Percentiles rank a stretch among this genome's conserved stretches.
These are phyloP conservation scores for Bagarius yarrelli DNA, from an alignment of 2,113 vertebrate genomes.

Conservation along the genomic window DNA sequence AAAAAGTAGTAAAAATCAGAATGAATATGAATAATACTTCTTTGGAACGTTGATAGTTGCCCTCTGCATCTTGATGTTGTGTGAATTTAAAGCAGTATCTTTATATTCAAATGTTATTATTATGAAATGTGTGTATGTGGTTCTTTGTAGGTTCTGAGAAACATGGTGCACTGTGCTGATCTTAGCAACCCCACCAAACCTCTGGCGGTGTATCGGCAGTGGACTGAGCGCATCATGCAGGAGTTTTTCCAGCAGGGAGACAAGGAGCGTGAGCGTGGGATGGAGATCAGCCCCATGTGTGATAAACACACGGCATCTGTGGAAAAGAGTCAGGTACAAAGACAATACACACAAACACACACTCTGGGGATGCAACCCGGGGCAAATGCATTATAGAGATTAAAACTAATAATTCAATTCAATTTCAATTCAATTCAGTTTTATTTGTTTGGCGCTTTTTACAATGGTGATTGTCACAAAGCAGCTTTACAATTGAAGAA, in stretches of 20 bases:
- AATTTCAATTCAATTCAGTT: too few species aligned
- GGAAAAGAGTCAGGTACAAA: slow-evolving; percentile 86
- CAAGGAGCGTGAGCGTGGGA: slow-evolving; percentile 84
- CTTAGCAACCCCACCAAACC: slow-evolving; percentile 93
- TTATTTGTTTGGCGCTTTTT: too few species aligned
- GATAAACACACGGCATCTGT: slow-evolving; percentile 92
- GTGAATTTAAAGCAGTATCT: not conserved
- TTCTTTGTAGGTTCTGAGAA: slow-evolving; percentile 81
- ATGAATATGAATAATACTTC: not conserved
- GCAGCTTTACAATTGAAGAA: too few species aligned
- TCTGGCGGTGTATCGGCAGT: slow-evolving; percentile 85
- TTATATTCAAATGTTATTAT: not conserved
- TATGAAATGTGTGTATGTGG: slow-evolving; percentile 28
- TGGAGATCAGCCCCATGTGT: slow-evolving; percentile 95
- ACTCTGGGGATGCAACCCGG: not conserved
- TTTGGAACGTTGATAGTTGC: not conserved
- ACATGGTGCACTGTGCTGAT: slow-evolving; percentile 93
- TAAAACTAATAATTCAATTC: too few species aligned
- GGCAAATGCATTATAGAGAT: not conserved
- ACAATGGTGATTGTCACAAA: too few species aligned
- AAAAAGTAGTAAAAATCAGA: too few species aligned
- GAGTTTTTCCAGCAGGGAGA: slow-evolving; percentile 93
- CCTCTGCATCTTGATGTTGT: not conserved
- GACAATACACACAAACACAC: slow-evolving; percentile 21
- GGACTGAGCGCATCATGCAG: slow-evolving; percentile 91